Percentiles rank a stretch among this genome's conserved stretches.
Evolutionary conservation across 2,113 vertebrate species (phyloP).

Genomic region (Oryzias javanicus): DNA sequence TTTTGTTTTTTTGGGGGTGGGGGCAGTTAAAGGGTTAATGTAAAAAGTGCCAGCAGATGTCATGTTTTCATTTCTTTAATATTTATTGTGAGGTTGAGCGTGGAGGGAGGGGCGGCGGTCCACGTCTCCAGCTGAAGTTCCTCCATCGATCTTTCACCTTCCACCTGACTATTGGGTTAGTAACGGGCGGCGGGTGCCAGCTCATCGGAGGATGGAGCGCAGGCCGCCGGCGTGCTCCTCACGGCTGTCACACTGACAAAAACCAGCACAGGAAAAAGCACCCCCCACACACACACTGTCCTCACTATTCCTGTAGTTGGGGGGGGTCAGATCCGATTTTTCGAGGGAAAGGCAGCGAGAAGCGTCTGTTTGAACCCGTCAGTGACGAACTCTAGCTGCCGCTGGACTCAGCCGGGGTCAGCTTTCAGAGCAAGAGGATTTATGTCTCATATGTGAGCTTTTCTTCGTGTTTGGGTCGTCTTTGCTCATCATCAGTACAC

Average conservation of each 20-base stretch:
- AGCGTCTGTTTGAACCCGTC: constrained; percentile 22
- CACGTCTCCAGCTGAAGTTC: too few relatives aligned
- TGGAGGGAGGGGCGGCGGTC: too few relatives aligned
- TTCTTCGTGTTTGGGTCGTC: too few relatives aligned
- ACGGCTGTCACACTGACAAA: neutral
- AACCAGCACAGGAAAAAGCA: constrained; percentile 17
- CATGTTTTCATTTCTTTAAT: too few relatives aligned
- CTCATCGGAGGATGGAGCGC: constrained; percentile 34
- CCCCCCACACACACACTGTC: too few relatives aligned
- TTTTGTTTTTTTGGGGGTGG: too few relatives aligned
- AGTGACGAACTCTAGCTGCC: constrained; percentile 54
- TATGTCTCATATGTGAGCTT: neutral
- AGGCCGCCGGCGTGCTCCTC: constrained; percentile 18
- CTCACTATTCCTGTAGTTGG: too few relatives aligned
- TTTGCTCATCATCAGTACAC: too few relatives aligned
- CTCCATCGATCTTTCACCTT: too few relatives aligned
- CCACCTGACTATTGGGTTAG: constrained; percentile 4
- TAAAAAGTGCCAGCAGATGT: too few relatives aligned
- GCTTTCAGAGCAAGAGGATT: neutral
- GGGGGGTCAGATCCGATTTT: neutral
- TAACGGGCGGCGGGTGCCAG: constrained; percentile 7
- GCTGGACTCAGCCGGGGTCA: constrained; percentile 15
- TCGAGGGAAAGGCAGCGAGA: neutral
- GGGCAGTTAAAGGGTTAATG: too few relatives aligned
- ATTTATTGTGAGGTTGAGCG: too few relatives aligned